Evolutionary conservation across 2,888 invertebrate species (phyloP), one percentile per base, ranked within the genome.

Genomic region (Sarcophaga carnaria): DNA sequence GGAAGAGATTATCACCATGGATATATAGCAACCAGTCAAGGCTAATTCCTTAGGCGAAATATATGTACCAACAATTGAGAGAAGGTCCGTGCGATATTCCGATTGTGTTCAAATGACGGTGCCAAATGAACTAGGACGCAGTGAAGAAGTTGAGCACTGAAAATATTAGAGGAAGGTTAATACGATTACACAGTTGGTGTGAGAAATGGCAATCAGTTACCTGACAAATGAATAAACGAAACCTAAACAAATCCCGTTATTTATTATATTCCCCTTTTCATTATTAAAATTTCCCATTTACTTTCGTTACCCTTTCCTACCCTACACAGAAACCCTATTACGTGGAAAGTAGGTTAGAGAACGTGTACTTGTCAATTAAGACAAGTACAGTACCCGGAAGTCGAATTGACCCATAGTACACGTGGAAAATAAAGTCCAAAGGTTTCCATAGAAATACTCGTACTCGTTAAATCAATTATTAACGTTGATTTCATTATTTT

Each of bases 401-500:
- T 22, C 22, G 22, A 22, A 22, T 22, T 22, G 22, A 22, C 22
- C 22, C 22, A 22, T 22, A 1, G 22, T 22, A 22, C 22, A 67
- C 45, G 45, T 10, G 62, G 20, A 25, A 17, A 75, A 49, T 25
- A 75, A 63, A 37, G 11, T 25, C 17, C 22, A 63, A 63, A 60
- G 11, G 74, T 64, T 14, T 17, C 54, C 54, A 54, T 17, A 54
- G 14, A 54, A 54, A 4, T 54, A 49, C 63, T 14, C 47, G 49
- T 69, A 47, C 22, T 64, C n/a, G 62, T 11, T 63, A 49, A 64
- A 63, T 75, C 74, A 75, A 75, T 75, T 63, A 63, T 64, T 75
- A 63, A 49, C 22, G 74, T 75, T 75, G 45, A 20, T 75, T 69
- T 47, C 20, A 45, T 62, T 22, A 62, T 75, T 63, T 64, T 12